Evolutionary conservation across 2,888 invertebrate genomes (phyloP), one percentile per base, ranked within the genome.

Genomic region (Belgica antarctica): DNA sequence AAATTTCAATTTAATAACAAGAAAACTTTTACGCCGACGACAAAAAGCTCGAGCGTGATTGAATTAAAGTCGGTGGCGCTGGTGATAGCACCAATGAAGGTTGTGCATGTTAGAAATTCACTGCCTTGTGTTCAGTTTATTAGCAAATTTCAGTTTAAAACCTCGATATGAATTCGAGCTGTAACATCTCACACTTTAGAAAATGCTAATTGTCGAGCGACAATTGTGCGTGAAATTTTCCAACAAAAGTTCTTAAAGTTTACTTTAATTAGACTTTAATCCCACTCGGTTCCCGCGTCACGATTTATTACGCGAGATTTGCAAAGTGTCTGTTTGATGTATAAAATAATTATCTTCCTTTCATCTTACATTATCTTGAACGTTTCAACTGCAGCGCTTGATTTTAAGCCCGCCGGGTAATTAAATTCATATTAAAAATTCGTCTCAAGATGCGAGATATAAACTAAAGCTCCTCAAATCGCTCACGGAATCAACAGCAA

Each of bases 331-430:
- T 36, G 62, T 27, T 34, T 62, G 41, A 41, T 65, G 46, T 46
- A 46, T 65, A 65, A 65, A 65, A 46, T 41, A 65, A 65, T 65
- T 65, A 46, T 65, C 46, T 65, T 15, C 46, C 22, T 65, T 65
- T 17, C 63, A 65, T 62, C 63, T 65, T 8, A 19, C 41, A 22
- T 22, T 65, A 7, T 28, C 19, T 61, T 61, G 15, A 65, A 19
- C 46, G 12, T 15, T 65, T 19, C 41, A 27, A 24, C 59, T 27
- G 59, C 12, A 27, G 22, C 25, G n/a, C 27, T 59, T 59, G n/a
- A 22, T n/a, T n/a, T n/a, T n/a, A n/a, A 22, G 59, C 25, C 41
- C 63, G 62, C 34, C 24, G 63, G 63, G 63, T 65, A 65, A 65
- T 65, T 65, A 65, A 65, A 65, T 41, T 46, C 46, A 46, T 65